Conservation (phyloP, 30 jellyfish, hydroid and myxozoan genomes). For the Nemopilema nomurai region DNA sequence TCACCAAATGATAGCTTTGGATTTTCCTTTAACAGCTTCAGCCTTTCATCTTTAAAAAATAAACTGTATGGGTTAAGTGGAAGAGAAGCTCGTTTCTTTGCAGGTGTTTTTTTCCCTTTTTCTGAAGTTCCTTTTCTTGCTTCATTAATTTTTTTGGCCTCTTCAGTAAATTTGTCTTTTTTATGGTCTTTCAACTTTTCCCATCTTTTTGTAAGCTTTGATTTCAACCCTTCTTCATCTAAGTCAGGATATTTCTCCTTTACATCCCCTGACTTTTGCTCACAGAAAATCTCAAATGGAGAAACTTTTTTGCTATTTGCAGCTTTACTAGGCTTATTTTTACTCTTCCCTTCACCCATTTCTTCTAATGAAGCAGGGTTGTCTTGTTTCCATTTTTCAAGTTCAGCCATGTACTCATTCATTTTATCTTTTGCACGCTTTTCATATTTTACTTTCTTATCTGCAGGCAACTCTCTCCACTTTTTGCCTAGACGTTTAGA, state of each 20-base stretch:
- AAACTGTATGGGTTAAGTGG: conserved; percentile 31
- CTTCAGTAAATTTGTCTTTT: conserved; percentile 15
- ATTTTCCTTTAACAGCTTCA: conserved; percentile 11
- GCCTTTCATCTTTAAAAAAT: conserved; percentile 32
- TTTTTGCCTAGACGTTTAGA: conserved; percentile 43
- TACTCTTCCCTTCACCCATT: conserved; percentile 6
- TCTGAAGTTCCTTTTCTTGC: not conserved
- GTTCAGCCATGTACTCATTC: conserved; percentile 27
- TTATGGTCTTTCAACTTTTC: conserved; percentile 46
- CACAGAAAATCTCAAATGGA: conserved; percentile 44
- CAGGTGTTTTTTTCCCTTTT: not conserved
- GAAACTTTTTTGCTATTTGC: not conserved
- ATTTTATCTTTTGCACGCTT: conserved; percentile 21
- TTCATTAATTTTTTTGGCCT: conserved; percentile 26
- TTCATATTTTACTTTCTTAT: conserved; percentile 47
- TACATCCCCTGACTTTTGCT: conserved; percentile 26
- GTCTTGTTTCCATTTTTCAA: conserved; percentile 26
- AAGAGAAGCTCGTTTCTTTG: not conserved
- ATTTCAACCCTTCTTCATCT: conserved; percentile 17
- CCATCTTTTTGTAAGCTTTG: conserved; percentile 48
- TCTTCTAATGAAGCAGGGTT: conserved; percentile 41
- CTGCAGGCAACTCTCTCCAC: conserved; percentile 60
- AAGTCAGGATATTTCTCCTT: conserved; percentile 48
- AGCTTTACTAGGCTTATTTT: not conserved
- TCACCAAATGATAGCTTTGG: conserved; percentile 34